These are phyloP conservation scores for Polypterus bichir DNA, from an alignment of 2,113 vertebrate genomes.

Conservation along the genomic window DNA sequence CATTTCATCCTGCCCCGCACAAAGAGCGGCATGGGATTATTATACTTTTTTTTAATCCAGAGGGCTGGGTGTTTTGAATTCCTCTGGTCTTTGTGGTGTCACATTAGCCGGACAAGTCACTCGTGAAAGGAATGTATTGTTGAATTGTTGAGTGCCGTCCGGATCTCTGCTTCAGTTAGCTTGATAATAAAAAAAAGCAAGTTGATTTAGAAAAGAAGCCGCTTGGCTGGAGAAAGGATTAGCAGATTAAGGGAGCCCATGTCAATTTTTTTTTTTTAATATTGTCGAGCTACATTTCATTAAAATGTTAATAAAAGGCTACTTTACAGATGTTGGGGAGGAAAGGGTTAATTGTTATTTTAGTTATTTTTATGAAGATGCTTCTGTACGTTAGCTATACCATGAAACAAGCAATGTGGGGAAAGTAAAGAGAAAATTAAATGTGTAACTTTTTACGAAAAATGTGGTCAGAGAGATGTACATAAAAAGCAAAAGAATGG, in stretches of 20 bases:
- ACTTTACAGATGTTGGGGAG: no score
- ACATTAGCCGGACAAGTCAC: constrained; percentile 41
- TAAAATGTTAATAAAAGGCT: constrained; percentile 38
- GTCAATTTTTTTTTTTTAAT: constrained; percentile 40
- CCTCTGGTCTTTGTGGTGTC: constrained; percentile 41
- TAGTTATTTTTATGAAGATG: not conserved
- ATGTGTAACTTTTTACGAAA: not conserved
- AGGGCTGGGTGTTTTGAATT: constrained; percentile 47
- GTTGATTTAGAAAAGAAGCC: constrained; percentile 48
- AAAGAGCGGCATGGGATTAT: constrained; percentile 47
- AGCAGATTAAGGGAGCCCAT: constrained; percentile 40
- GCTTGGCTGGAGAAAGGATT: constrained; percentile 52
- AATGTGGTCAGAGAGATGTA: not conserved
- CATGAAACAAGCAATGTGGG: not conserved
- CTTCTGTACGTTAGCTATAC: not conserved
- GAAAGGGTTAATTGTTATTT: no score
- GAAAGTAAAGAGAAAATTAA: not conserved
- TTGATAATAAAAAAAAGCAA: constrained; percentile 48
- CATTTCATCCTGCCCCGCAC: constrained; percentile 42
- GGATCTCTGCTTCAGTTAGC: constrained; percentile 39
- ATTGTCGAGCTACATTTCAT: constrained; percentile 48
- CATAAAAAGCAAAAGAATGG: not conserved
- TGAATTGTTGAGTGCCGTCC: constrained; percentile 38
- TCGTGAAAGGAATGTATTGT: constrained; percentile 47
- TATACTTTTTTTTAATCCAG: constrained; percentile 44